phyloP scores from a whole-genome alignment of 2,113 vertebrate species.

The Sphyrna mokarran region DNA sequence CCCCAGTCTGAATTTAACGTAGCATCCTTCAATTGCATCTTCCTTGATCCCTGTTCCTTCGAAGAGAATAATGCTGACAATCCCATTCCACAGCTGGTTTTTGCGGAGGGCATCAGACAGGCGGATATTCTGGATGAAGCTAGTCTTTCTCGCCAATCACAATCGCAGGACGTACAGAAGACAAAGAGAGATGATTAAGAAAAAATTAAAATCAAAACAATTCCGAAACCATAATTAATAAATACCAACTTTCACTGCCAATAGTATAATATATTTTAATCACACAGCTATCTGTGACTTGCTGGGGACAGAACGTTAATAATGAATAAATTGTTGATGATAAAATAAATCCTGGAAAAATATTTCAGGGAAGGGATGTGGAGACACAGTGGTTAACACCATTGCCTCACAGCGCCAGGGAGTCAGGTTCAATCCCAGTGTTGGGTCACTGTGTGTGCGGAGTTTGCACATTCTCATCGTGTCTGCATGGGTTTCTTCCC shows the following conservation, averaged over 20 bases:
- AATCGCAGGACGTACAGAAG: neutral
- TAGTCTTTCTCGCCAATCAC: conserved; percentile 46
- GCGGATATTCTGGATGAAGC: conserved; percentile 51
- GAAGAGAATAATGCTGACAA: conserved; percentile 74
- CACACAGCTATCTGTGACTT: neutral
- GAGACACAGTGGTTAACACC: too few relatives aligned
- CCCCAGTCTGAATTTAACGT: conserved; percentile 78
- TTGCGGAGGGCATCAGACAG: conserved; percentile 66
- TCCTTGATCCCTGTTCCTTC: conserved; percentile 78
- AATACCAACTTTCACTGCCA: neutral
- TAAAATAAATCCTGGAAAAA: neutral
- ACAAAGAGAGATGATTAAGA: neutral
- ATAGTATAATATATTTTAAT: neutral
- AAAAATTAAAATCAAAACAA: too few relatives aligned
- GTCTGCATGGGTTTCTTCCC: too few relatives aligned
- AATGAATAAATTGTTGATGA: neutral
- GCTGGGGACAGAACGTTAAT: neutral
- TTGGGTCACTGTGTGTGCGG: too few relatives aligned
- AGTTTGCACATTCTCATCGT: too few relatives aligned
- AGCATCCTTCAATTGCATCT: conserved; percentile 67
- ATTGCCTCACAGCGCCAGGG: too few relatives aligned
- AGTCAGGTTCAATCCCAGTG: too few relatives aligned
- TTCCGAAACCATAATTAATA: neutral
- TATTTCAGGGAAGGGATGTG: neutral
- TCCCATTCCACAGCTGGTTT: conserved; percentile 78